Evolutionary conservation across 2,113 vertebrate genomes (phyloP), one percentile per base, ranked within the genome.

Genomic region (Corythoichthys intestinalis): DNA sequence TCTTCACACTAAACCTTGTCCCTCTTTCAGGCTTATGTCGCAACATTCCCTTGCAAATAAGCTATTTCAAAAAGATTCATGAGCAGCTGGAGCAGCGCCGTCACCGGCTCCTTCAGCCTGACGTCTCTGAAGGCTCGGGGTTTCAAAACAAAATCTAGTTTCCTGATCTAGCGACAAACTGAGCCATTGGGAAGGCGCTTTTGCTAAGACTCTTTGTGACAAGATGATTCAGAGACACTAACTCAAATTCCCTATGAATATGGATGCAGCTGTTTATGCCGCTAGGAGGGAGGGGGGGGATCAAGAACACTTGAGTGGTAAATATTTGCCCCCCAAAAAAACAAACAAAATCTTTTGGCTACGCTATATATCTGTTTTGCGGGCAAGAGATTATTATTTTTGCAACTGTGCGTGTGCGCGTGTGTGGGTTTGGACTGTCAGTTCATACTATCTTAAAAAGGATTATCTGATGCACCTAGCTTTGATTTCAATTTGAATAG

Each of bases 401-500:
- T 89, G 86, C 83, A 77, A 28, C 11, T 41, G 17, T 15, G 54
- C 15, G 56, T 60, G 38, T 60, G 58, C 80, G 83, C n/a, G 80
- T 82, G 80, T 87, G 84, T 88, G 82, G 85, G 84, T 78, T 86
- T 84, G 86, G 89, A 78, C 88, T 86, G 85, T 87, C 88, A 91
- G 78, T 90, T 92, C 84, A 89, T 90, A 86, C 86, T 82, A 90
- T 90, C 87, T 91, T 90, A 89, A 91, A 92, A 90, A 83, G 90
- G 92, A 91, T 92, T 93, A 92, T 88, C 86, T 88, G 82, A 87
- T 89, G 82, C 90, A 92, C 91, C 90, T 88, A 79, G 88, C 86
- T 91, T 87, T 92, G 89, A 92, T 92, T 93, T 92, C 89, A 92
- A 92, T 92, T 90, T 92, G 90, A 92, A 92, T 91, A 92, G 90